phyloP scores from a whole-genome alignment of 2,888 invertebrate genomes.

The Cephus spinipes region DNA sequence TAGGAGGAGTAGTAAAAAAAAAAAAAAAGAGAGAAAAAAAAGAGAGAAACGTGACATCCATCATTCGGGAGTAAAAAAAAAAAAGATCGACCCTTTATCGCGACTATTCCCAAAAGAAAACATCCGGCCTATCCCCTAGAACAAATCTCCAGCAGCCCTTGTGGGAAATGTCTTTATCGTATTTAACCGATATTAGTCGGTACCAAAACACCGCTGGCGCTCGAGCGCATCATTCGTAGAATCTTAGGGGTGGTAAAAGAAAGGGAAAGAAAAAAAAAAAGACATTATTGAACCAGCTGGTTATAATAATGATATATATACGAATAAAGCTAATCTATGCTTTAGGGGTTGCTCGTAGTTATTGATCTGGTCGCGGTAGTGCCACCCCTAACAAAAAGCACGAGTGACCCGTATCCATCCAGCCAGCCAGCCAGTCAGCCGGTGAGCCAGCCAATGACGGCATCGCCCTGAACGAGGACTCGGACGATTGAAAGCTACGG shows the following conservation, averaged over 20 bases:
- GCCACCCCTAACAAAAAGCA: slow-evolving; percentile 43
- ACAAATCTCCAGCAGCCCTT: background rate
- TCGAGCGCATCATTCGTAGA: background rate
- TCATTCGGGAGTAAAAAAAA: background rate
- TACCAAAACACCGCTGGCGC: background rate
- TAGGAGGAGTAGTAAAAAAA: background rate
- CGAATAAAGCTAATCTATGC: slow-evolving; percentile 58
- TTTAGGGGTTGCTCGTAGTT: slow-evolving; percentile 53
- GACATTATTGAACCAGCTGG: background rate
- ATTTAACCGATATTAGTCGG: background rate
- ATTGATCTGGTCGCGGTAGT: slow-evolving; percentile 53
- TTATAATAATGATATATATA: slow-evolving; percentile 19
- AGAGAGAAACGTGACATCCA: background rate
- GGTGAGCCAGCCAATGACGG: background rate
- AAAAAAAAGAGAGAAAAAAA: no score
- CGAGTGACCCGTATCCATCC: slow-evolving; percentile 30
- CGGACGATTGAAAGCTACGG: background rate
- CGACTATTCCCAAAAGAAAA: background rate
- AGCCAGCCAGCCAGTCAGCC: slow-evolving; percentile 15
- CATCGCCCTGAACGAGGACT: background rate
- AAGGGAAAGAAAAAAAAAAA: background rate
- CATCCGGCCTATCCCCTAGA: background rate
- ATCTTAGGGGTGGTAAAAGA: background rate
- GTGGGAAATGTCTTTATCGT: background rate
- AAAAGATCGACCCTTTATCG: background rate